These are phyloP conservation scores for Griposia aprilina DNA, from an alignment of 2,888 invertebrate species.

Conservation along the genomic window DNA sequence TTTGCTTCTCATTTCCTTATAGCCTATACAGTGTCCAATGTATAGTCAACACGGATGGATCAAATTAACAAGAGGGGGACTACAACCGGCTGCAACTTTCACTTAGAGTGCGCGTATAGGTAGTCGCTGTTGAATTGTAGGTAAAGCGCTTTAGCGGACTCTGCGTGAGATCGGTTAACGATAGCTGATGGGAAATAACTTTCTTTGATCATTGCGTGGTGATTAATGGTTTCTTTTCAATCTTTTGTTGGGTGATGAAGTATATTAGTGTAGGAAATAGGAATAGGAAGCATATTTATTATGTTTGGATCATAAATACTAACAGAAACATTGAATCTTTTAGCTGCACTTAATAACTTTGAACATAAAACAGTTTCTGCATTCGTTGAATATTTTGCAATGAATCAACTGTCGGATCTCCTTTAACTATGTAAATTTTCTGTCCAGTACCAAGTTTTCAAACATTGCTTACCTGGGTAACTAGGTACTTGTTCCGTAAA, in stretches of 20 bases:
- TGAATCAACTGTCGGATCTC: conserved; percentile 6
- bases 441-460: neutral
- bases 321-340: neutral
- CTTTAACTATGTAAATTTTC: neutral
- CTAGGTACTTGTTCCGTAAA: conserved; percentile 3
- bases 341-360: neutral
- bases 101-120: conserved; percentile 68
- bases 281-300: neutral
- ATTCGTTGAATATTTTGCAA: neutral
- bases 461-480: neutral
- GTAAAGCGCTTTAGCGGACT: conserved; percentile 30
- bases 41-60: conserved; percentile 71
- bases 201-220: conserved; percentile 52
- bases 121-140: conserved; percentile 24
- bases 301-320: neutral
- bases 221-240: conserved; percentile 21
- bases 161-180: conserved; percentile 52
- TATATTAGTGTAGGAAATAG: neutral
- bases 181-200: conserved; percentile 53
- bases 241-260: neutral
- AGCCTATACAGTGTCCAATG: conserved; percentile 61
- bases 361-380: neutral
- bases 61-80: conserved; percentile 64
- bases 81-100: conserved; percentile 70
- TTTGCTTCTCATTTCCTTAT: conserved; percentile 63